Conservation (phyloP, 2,797 vertebrate species). For the Chaetodon trifasciatus region DNA sequence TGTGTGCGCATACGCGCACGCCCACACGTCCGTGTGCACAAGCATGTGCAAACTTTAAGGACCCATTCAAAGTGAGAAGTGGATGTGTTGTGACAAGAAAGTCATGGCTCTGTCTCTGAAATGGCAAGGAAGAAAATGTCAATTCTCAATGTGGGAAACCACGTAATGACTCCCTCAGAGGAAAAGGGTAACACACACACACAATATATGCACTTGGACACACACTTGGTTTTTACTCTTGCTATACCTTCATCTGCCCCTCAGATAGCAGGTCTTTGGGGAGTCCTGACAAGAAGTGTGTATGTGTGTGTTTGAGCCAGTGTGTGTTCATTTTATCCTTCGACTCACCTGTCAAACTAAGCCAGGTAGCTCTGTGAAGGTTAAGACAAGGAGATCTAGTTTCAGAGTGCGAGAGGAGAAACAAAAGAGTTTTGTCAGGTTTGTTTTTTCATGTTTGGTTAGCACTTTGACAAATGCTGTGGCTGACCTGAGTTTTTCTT, state of each 20-base stretch:
- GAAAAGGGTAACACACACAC: conserved; percentile 53
- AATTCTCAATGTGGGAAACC: conserved; percentile 66
- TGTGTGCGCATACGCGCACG: not conserved
- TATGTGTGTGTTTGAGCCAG: conserved; percentile 7
- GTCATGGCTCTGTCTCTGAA: conserved; percentile 56
- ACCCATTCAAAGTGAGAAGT: conserved; percentile 47
- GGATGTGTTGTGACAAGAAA: conserved; percentile 66
- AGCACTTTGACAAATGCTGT: conserved; percentile 58
- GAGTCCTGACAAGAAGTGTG: conserved; percentile 59
- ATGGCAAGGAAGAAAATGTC: conserved; percentile 73
- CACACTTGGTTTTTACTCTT: conserved; percentile 43
- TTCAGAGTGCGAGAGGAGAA: conserved; percentile 55
- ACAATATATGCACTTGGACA: conserved; percentile 4
- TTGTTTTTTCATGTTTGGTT: conserved; percentile 44
- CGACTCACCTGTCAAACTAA: conserved; percentile 67
- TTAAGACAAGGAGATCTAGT: conserved; percentile 65
- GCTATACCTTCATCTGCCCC: conserved; percentile 66
- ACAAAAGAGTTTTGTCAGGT: conserved; percentile 46
- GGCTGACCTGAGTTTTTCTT: conserved; percentile 38
- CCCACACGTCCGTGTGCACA: not conserved
- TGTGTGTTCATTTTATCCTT: conserved; percentile 52
- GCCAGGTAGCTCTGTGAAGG: conserved; percentile 66
- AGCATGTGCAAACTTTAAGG: conserved; percentile 39
- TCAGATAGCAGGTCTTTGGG: conserved; percentile 71
- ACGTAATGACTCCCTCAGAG: conserved; percentile 72